phyloP scores from a whole-genome alignment of 2,888 invertebrate species.

The Watsonalla binaria region DNA sequence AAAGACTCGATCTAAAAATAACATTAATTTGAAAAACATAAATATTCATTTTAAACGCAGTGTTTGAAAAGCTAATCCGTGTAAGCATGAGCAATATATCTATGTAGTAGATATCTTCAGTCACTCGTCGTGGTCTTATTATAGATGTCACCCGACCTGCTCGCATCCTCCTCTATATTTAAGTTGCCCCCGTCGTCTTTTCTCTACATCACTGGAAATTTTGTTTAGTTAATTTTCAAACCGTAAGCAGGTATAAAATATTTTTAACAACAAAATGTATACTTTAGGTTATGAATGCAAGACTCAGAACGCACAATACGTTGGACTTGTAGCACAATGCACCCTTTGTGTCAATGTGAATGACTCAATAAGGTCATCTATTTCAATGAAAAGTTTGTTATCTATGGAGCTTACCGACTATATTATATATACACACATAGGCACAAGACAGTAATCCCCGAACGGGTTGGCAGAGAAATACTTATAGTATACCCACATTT shows the following conservation, averaged over 20 bases:
- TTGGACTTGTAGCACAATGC: too few species aligned
- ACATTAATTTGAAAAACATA: not conserved
- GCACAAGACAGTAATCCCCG: too few species aligned
- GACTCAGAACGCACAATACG: too few species aligned
- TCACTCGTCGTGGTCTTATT: slow-evolving; percentile 75
- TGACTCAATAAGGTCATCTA: too few species aligned
- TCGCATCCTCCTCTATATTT: slow-evolving; percentile 75
- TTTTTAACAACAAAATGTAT: not conserved
- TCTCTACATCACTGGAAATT: slow-evolving; percentile 47
- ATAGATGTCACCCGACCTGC: slow-evolving; percentile 77
- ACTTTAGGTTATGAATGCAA: too few species aligned
- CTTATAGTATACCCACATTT: too few species aligned
- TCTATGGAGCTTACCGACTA: too few species aligned
- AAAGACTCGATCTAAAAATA: not conserved
- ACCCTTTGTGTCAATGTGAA: too few species aligned
- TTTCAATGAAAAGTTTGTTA: too few species aligned
- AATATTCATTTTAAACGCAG: slow-evolving; percentile 3
- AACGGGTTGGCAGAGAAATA: too few species aligned
- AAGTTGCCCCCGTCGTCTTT: slow-evolving; percentile 54
- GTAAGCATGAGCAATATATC: slow-evolving; percentile 66
- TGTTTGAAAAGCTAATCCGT: slow-evolving; percentile 61
- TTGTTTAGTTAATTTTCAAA: slow-evolving; percentile 35
- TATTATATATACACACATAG: too few species aligned
- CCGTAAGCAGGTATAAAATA: slow-evolving; percentile 16
- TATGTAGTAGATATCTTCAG: slow-evolving; percentile 57